phyloP scores from a whole-genome alignment of 2,113 vertebrate species.

The Actenoides lindsayi region DNA sequence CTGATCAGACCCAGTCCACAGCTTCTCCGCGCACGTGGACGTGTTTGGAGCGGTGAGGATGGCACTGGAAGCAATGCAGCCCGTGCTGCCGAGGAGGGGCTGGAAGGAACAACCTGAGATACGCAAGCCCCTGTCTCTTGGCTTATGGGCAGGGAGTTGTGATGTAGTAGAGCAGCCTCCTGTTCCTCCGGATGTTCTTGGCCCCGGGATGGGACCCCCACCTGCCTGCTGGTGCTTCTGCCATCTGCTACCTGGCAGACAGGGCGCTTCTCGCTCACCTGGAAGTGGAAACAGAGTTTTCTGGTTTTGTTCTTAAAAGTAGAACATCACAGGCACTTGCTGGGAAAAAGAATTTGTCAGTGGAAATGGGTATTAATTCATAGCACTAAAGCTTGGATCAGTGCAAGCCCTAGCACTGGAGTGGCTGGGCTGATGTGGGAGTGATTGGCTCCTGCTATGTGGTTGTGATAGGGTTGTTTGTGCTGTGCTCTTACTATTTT shows the following conservation, averaged over 20 bases:
- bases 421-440: neutral
- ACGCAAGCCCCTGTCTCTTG: neutral
- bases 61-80: rapidly evolving
- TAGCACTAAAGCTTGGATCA: neutral
- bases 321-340: neutral
- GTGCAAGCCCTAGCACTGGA: neutral
- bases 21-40: neutral
- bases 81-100: neutral
- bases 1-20: neutral
- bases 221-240: neutral
- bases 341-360: neutral
- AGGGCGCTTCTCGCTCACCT: neutral
- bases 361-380: neutral
- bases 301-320: neutral
- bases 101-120: neutral
- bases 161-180: neutral
- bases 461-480: neutral
- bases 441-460: neutral
- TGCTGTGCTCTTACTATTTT: neutral
- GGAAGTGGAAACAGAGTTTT: neutral
- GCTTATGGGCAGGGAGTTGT: neutral
- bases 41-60: neutral
- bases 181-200: neutral
- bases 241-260: neutral
- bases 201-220: neutral